Evolutionary conservation across 2,888 invertebrate genomes (phyloP).

Genomic region (Drosophila colorata): DNA sequence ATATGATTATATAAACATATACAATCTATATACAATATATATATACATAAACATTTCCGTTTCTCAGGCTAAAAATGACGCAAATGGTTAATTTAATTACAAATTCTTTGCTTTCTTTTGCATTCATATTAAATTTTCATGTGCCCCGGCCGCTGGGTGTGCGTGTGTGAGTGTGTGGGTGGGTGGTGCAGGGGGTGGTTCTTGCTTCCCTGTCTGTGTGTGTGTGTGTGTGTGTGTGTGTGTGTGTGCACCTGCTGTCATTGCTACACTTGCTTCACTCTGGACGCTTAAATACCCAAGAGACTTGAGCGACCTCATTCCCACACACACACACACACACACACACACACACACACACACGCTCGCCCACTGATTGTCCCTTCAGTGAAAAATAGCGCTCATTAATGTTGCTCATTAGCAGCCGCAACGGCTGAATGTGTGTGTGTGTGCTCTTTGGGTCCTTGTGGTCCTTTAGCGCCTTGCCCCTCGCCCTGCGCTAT

Average conservation of each 20-base stretch:
- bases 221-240: conserved; percentile 15
- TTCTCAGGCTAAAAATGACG: conserved; percentile 17
- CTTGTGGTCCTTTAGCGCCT: conserved; percentile 26
- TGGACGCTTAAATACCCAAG: conserved; percentile 72
- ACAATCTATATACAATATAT: neutral
- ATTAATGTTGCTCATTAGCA: conserved; percentile 85
- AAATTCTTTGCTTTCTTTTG: conserved; percentile 73
- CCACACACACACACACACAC: conserved; percentile 8
- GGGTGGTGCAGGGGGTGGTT: neutral
- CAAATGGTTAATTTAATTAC: conserved; percentile 78
- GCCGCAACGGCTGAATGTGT: conserved; percentile 53
- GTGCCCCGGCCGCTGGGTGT: conserved; percentile 7
- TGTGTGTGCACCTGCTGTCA: conserved; percentile 70
- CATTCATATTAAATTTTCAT: conserved; percentile 74
- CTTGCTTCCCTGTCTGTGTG: neutral
- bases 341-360: conserved; percentile 12
- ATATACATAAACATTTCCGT: neutral
- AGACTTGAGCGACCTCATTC: conserved; percentile 42
- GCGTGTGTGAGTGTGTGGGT: neutral
- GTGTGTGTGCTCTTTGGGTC: conserved; percentile 6
- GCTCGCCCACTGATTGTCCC: conserved; percentile 64
- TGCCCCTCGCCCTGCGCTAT: too few relatives aligned
- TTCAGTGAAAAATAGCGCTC: conserved; percentile 81
- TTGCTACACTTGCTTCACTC: conserved; percentile 59
- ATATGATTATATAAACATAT: neutral